A percentile compares a stretch with the other conserved stretches of the same genome.
Evolutionary conservation across 1,140 invertebrate genomes (phyloP).

Genomic region (Euwallacea similis): DNA sequence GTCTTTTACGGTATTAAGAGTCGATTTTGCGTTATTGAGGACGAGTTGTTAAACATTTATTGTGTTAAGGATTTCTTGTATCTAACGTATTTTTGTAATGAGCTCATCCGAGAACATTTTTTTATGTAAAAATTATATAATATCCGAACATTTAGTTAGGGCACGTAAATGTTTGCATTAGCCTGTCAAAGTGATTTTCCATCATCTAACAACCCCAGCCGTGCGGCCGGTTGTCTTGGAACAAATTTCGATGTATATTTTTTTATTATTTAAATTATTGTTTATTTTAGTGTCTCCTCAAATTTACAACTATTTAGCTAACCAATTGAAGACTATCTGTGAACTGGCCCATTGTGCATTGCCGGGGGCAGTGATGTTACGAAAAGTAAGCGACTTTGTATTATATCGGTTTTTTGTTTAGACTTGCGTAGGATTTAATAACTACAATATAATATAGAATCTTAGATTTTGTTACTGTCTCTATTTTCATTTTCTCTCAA

Average conservation of each 20-base stretch:
- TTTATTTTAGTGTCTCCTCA: slow-evolving; percentile 35
- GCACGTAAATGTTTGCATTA: background rate
- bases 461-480: slow-evolving; percentile 43
- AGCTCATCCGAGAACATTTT: background rate
- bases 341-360: slow-evolving; percentile 1
- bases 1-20: too few relatives aligned
- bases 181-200: background rate
- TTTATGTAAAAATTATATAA: background rate
- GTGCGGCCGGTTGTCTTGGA: background rate
- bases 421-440: slow-evolving; percentile 40
- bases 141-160: background rate
- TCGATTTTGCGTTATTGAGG: too few relatives aligned
- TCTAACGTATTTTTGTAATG: background rate
- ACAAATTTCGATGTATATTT: slow-evolving; percentile 30
- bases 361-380: background rate
- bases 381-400: slow-evolving; percentile 39
- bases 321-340: slow-evolving; percentile 39
- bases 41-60: background rate
- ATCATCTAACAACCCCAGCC: background rate
- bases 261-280: slow-evolving; percentile 44
- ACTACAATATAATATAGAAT: slow-evolving; percentile 41
- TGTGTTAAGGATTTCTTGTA: background rate
- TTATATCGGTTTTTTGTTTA: slow-evolving; percentile 45
- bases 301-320: slow-evolving; percentile 29
- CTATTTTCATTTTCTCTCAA: slow-evolving; percentile 40